Conservation (phyloP, 2,113 vertebrate species). For the Pangasianodon gigas region DNA sequence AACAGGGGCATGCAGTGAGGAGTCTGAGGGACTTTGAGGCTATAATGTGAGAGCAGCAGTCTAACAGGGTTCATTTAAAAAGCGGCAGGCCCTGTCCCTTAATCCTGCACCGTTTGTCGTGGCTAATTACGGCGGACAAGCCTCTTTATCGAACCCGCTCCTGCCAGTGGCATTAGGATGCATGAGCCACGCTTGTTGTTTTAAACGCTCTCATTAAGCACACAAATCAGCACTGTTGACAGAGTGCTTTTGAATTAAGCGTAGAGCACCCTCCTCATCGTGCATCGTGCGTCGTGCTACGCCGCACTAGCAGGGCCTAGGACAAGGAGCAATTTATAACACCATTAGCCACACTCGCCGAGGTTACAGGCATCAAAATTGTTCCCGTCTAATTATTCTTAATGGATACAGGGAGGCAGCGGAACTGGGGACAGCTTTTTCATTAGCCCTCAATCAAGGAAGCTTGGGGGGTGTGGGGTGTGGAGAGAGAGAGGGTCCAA, state of each 20-base stretch:
- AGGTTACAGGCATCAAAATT: conserved; percentile 99
- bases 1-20: conserved; percentile 27
- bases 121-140: conserved; percentile 99
- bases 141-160: conserved; percentile 98
- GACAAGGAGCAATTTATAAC: conserved; percentile 99
- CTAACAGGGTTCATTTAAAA: conserved; percentile 64
- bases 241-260: conserved; percentile 99
- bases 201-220: conserved; percentile 99
- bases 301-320: conserved; percentile 84
- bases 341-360: conserved; percentile 99
- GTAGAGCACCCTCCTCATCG: conserved; percentile 77
- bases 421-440: conserved; percentile 99
- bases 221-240: conserved; percentile 99
- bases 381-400: conserved; percentile 99
- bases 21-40: conserved; percentile 30
- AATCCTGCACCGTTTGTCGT: conserved; percentile 86
- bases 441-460: conserved; percentile 99
- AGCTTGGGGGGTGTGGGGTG: conserved; percentile 70
- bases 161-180: conserved; percentile 98
- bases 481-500: conserved; percentile 76
- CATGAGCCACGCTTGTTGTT: conserved; percentile 98
- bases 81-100: conserved; percentile 69
- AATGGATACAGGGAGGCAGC: conserved; percentile 99
- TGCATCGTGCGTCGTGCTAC: conserved; percentile 56
- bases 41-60: conserved; percentile 21